Conservation (phyloP, 2,888 invertebrate species). For the Polia nebulosa region DNA sequence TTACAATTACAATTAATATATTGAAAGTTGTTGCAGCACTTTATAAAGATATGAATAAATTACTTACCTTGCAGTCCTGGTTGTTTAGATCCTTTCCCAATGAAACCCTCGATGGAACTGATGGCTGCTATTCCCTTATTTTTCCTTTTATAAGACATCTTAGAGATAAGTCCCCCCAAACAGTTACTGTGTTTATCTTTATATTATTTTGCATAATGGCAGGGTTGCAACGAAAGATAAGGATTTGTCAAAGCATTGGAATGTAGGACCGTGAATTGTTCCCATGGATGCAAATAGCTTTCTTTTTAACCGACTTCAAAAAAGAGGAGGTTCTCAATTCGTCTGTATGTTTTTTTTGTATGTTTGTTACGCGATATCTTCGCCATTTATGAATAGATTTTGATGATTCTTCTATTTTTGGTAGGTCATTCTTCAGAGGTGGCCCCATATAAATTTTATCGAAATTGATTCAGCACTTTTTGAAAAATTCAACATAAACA, state of each 20-base stretch:
- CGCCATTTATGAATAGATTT: too few relatives aligned
- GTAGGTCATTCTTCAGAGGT: too few relatives aligned
- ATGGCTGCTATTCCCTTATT: slow-evolving; percentile 57
- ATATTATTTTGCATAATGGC: slow-evolving; percentile 81
- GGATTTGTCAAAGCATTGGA: slow-evolving; percentile 82
- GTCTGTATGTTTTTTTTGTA: neutral
- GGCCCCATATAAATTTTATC: too few relatives aligned
- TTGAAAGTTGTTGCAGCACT: neutral
- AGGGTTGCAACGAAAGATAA: slow-evolving; percentile 67
- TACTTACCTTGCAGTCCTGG: slow-evolving; percentile 71
- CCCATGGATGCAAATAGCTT: slow-evolving; percentile 21
- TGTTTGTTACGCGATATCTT: too few relatives aligned
- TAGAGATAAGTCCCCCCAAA: slow-evolving; percentile 65
- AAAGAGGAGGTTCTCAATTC: too few relatives aligned
- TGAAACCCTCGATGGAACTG: slow-evolving; percentile 70
- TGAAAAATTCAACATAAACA: too few relatives aligned
- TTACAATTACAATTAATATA: neutral
- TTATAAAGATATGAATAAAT: neutral
- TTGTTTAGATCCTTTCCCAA: slow-evolving; percentile 57
- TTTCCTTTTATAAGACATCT: slow-evolving; percentile 76
- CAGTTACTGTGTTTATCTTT: slow-evolving; percentile 70
- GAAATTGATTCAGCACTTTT: too few relatives aligned
- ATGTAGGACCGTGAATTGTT: slow-evolving; percentile 63
- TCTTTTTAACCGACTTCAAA: too few relatives aligned
- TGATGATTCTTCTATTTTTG: too few relatives aligned